A percentile compares a stretch with the other conserved stretches of the same genome.
Evolutionary conservation across 2,797 vertebrate species (phyloP).

Genomic region (Scolopax rusticola): DNA sequence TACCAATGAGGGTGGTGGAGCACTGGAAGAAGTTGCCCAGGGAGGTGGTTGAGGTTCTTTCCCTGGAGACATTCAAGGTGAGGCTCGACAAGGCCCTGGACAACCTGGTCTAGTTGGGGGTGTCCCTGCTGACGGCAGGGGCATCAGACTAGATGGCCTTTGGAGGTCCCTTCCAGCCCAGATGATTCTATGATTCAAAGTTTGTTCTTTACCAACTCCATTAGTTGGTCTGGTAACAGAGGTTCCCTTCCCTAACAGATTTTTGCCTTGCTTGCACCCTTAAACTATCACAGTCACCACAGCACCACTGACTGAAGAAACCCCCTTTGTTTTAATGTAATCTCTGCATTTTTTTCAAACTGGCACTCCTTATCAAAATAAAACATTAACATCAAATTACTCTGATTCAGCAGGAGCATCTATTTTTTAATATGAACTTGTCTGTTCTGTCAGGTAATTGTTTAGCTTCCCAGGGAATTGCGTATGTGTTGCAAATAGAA

Average conservation of each 20-base stretch:
- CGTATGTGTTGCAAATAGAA: background rate
- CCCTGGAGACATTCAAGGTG: too few relatives aligned
- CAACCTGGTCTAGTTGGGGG: too few relatives aligned
- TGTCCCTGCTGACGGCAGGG: too few relatives aligned
- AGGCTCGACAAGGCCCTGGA: too few relatives aligned
- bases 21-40: too few relatives aligned
- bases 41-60: too few relatives aligned
- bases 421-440: conserved; percentile 21
- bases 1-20: too few relatives aligned
- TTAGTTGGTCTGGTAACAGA: background rate
- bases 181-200: too few relatives aligned
- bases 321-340: background rate
- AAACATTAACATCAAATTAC: conserved; percentile 28
- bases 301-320: background rate
- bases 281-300: background rate
- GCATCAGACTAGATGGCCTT: too few relatives aligned
- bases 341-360: conserved; percentile 10
- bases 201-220: background rate
- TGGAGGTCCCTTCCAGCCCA: too few relatives aligned
- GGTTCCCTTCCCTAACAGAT: background rate
- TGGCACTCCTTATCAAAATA: background rate
- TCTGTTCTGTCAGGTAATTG: conserved; percentile 17
- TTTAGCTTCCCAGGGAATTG: conserved; percentile 31
- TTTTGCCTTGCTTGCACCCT: background rate
- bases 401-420: conserved; percentile 28